A percentile compares a stretch with the other conserved stretches of the same genome.
phyloP scores from a whole-genome alignment of 1,140 invertebrate genomes.

The Drosophila sproati region DNA sequence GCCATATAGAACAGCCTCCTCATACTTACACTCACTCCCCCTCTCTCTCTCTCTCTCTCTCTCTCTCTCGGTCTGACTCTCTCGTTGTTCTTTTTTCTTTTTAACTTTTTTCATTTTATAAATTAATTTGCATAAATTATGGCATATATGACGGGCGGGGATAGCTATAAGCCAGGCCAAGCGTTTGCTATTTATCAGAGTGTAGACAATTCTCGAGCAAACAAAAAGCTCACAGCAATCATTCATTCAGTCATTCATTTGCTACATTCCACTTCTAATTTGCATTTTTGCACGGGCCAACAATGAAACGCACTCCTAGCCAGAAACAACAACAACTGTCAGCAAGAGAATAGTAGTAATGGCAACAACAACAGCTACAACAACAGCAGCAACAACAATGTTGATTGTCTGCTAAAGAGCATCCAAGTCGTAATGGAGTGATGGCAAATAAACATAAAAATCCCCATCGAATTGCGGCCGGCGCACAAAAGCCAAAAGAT shows the following conservation, averaged over 20 bases:
- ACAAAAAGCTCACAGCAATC: conserved; percentile 54
- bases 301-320: conserved; percentile 36
- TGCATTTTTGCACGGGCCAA: conserved; percentile 77
- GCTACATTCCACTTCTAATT: conserved; percentile 67
- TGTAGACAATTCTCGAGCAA: conserved; percentile 47
- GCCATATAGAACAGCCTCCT: conserved; percentile 35
- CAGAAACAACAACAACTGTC: not conserved
- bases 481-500: conserved; percentile 62
- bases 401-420: conserved; percentile 83
- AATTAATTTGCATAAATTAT: conserved; percentile 83
- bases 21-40: no score
- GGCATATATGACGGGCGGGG: conserved; percentile 65
- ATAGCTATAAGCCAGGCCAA: conserved; percentile 62
- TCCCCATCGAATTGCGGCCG: conserved; percentile 70
- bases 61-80: not conserved
- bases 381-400: conserved; percentile 46
- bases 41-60: not conserved
- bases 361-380: not conserved
- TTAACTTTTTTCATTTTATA: conserved; percentile 50
- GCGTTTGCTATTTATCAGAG: conserved; percentile 67
- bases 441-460: conserved; percentile 81
- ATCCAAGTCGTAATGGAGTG: conserved; percentile 82
- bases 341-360: not conserved
- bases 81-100: conserved; percentile 3
- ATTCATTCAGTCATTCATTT: conserved; percentile 63